These are phyloP conservation scores for Mormyrops boulengeri DNA, from an alignment of 2,797 vertebrate genomes.

Conservation along the genomic window DNA sequence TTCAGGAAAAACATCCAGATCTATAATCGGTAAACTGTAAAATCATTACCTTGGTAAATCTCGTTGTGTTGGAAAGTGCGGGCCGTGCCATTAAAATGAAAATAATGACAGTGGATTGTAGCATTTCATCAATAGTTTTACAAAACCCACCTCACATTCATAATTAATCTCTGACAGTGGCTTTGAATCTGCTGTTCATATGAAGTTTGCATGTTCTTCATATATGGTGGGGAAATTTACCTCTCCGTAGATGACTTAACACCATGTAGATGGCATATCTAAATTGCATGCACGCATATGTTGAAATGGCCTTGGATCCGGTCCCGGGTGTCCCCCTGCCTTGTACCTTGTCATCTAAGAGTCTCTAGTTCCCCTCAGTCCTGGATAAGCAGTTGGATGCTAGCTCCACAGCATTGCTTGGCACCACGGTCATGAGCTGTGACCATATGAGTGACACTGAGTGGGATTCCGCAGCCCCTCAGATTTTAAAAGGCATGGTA, in stretches of 20 bases:
- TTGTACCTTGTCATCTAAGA: background rate
- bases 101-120: background rate
- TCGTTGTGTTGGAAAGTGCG: background rate
- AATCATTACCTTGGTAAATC: background rate
- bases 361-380: background rate
- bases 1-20: background rate
- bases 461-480: background rate
- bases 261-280: background rate
- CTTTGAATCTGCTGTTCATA: background rate
- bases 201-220: background rate
- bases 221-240: background rate
- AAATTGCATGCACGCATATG: background rate
- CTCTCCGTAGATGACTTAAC: background rate
- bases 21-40: background rate
- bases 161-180: background rate
- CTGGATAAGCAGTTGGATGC: background rate
- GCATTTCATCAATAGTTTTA: slow-evolving; percentile 1
- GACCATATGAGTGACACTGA: background rate
- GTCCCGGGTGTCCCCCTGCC: background rate
- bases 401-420: background rate
- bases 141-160: background rate
- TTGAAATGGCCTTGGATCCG: background rate
- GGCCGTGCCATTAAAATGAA: background rate
- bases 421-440: background rate
- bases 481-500: background rate